Conservation (phyloP, 2,888 invertebrate genomes). For the Tipula helvola region DNA sequence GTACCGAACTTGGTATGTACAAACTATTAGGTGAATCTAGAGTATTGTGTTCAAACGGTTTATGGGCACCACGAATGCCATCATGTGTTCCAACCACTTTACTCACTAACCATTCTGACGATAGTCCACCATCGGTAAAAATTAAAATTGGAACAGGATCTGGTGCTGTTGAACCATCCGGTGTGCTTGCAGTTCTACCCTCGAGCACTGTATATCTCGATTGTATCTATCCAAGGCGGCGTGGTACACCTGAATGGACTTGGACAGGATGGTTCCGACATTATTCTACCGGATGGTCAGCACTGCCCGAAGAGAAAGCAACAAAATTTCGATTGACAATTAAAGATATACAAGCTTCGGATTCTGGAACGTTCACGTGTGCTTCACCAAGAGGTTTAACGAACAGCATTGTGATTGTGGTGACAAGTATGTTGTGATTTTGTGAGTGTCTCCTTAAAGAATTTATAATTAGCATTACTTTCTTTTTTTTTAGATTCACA, state of each 20-base stretch:
- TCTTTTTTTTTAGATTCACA: constrained; percentile 40
- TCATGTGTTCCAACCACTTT: constrained; percentile 77
- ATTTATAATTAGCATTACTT: neutral
- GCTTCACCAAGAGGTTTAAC: constrained; percentile 69
- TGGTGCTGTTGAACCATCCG: constrained; percentile 65
- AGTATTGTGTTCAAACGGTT: constrained; percentile 68
- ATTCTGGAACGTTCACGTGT: constrained; percentile 75
- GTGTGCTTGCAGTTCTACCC: constrained; percentile 67
- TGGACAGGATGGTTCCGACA: constrained; percentile 73
- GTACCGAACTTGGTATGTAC: constrained; percentile 70
- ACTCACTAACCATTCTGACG: constrained; percentile 76
- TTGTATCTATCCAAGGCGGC: constrained; percentile 60
- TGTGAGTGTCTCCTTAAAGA: neutral
- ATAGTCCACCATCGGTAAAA: constrained; percentile 69
- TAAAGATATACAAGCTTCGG: constrained; percentile 68
- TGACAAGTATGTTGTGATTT: constrained; percentile 46
- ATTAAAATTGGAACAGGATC: constrained; percentile 67
- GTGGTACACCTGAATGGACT: constrained; percentile 77
- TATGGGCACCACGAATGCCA: constrained; percentile 64
- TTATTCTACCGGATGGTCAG: constrained; percentile 49
- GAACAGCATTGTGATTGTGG: constrained; percentile 38
- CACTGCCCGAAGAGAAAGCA: constrained; percentile 48
- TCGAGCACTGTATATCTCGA: constrained; percentile 68
- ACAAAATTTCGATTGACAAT: constrained; percentile 72
- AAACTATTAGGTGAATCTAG: constrained; percentile 69